A percentile compares a stretch with the other conserved stretches of the same genome.
Evolutionary conservation across 2,113 vertebrate genomes (phyloP).

Genomic region (Notechis scutatus): DNA sequence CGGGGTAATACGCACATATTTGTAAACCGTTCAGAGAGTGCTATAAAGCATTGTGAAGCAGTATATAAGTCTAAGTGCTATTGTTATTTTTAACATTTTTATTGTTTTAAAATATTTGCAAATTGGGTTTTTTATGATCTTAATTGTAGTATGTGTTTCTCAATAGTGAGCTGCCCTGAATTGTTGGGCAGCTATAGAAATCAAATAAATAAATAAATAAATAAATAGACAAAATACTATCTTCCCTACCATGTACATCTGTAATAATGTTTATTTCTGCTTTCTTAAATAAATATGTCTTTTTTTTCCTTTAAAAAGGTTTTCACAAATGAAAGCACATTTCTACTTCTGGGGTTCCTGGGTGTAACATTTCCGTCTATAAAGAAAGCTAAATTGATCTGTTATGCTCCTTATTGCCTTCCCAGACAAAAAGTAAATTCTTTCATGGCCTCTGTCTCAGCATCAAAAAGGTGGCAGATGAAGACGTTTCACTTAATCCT

Average conservation of each 20-base stretch:
- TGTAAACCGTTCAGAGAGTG: not conserved
- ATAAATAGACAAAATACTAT: not conserved
- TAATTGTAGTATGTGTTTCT: not conserved
- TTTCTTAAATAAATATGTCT: not conserved
- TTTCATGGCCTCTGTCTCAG: not conserved
- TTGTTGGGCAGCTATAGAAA: not conserved
- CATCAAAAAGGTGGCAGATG: not conserved
- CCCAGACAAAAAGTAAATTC: rapidly evolving
- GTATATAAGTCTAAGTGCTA: not conserved
- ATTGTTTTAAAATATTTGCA: not conserved
- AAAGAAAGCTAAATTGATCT: constrained; percentile 1
- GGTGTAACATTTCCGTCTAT: not conserved
- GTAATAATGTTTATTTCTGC: not conserved
- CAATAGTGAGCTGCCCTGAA: not conserved
- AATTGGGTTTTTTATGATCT: not conserved
- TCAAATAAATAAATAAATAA: not conserved
- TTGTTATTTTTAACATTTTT: not conserved
- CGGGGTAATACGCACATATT: not conserved
- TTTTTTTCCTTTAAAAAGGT: not conserved
- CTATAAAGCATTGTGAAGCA: not conserved
- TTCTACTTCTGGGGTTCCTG: constrained; percentile 4
- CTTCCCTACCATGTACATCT: not conserved
- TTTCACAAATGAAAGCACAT: not conserved
- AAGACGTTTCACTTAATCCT: rapidly evolving
- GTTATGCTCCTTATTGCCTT: not conserved